These are phyloP conservation scores for Strigamia transsilvanica DNA, from an alignment of 2,888 invertebrate species.

Conservation along the genomic window DNA sequence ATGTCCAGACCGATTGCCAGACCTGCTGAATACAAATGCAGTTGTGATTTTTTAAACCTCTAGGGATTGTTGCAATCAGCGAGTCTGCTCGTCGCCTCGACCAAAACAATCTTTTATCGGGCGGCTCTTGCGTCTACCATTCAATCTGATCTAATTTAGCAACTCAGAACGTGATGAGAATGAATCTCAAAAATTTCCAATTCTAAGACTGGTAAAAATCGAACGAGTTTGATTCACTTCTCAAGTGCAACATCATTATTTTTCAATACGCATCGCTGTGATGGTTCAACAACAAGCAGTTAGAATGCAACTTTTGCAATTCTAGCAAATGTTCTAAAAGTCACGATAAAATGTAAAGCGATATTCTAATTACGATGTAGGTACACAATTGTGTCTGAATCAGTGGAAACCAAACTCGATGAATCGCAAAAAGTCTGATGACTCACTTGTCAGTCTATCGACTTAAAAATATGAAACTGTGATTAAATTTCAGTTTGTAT, in stretches of 20 bases:
- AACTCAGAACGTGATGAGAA: slow-evolving; percentile 43
- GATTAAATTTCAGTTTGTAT: background rate
- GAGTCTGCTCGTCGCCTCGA: slow-evolving; percentile 46
- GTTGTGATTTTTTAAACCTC: slow-evolving; percentile 23
- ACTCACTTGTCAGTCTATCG: slow-evolving; percentile 34
- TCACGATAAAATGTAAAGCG: background rate
- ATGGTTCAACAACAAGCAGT: background rate
- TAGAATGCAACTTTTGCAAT: background rate
- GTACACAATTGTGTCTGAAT: background rate
- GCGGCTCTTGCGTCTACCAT: slow-evolving; percentile 24
- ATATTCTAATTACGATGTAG: background rate
- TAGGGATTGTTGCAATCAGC: slow-evolving; percentile 35
- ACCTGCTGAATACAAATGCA: slow-evolving; percentile 28
- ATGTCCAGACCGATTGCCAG: slow-evolving; percentile 24
- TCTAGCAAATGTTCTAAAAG: background rate
- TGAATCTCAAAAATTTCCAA: background rate
- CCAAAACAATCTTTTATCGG: slow-evolving; percentile 47
- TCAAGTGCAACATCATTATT: background rate
- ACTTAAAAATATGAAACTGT: background rate
- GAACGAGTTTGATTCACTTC: slow-evolving; percentile 25
- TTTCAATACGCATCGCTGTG: slow-evolving; percentile 4
- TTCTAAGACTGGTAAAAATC: slow-evolving; percentile 16
- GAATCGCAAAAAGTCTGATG: slow-evolving; percentile 1
- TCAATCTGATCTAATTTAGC: slow-evolving; percentile 48
- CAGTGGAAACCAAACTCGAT: background rate